Conservation (phyloP, 2,113 vertebrate species). For the Ceyx cyanopectus region DNA sequence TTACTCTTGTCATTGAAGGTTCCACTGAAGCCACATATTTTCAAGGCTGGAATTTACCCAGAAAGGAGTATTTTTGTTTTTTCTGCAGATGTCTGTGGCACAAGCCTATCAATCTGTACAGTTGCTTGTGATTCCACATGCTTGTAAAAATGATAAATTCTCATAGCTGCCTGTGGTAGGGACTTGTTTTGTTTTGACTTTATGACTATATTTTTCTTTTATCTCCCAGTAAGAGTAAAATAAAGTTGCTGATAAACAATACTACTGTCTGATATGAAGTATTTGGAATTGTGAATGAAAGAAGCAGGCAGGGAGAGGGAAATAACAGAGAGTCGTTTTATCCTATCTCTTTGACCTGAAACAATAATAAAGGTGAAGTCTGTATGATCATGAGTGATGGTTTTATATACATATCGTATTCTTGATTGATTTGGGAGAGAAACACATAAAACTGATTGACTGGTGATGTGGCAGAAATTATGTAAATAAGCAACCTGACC, state of each 20-base stretch:
- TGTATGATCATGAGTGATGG: background rate
- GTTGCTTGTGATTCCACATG: background rate
- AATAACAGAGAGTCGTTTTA: background rate
- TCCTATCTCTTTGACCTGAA: slow-evolving; percentile 4
- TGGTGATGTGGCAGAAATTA: slow-evolving; percentile 58
- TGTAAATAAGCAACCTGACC: slow-evolving; percentile 27
- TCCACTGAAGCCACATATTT: background rate
- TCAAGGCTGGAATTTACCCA: background rate
- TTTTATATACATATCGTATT: slow-evolving; percentile 30
- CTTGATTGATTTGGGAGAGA: slow-evolving; percentile 23
- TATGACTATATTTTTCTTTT: background rate
- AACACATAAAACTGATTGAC: slow-evolving; percentile 53
- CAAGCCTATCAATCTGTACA: background rate
- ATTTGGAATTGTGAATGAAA: slow-evolving; percentile 1
- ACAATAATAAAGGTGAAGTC: slow-evolving; percentile 9
- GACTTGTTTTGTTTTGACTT: slow-evolving; percentile 21
- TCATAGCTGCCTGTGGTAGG: background rate
- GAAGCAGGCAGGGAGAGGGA: background rate
- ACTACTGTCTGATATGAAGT: background rate
- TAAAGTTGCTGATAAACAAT: slow-evolving; percentile 36
- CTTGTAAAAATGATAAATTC: slow-evolving; percentile 6
- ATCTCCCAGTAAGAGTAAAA: slow-evolving; percentile 20
- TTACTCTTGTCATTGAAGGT: background rate
- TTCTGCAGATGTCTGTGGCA: background rate
- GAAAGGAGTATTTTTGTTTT: background rate